phyloP scores from a whole-genome alignment of 2,113 vertebrate genomes.

The Neodon shergylaensis region DNA sequence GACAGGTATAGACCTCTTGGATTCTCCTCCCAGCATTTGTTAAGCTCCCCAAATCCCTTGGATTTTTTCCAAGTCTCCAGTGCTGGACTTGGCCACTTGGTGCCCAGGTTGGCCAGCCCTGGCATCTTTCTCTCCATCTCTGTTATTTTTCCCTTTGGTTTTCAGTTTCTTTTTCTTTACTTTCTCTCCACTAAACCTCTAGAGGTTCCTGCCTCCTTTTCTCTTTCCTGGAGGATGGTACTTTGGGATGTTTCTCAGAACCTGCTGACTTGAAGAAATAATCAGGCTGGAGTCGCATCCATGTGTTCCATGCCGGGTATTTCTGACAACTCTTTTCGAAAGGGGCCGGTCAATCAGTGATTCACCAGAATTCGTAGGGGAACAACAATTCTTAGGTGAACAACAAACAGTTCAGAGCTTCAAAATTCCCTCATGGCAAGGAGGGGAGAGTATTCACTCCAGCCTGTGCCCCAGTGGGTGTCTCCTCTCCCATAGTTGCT shows the following conservation, averaged over 20 bases:
- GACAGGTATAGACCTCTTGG: slow-evolving; percentile 96
- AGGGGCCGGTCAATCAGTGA: slow-evolving; percentile 75
- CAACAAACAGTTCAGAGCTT: not conserved
- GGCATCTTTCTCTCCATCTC: slow-evolving; percentile 98
- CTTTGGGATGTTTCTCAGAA: slow-evolving; percentile 94
- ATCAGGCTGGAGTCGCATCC: slow-evolving; percentile 81
- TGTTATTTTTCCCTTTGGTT: slow-evolving; percentile 99
- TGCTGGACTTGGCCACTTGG: slow-evolving; percentile 96
- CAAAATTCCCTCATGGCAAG: not conserved
- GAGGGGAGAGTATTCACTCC: not conserved
- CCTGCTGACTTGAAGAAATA: slow-evolving; percentile 82
- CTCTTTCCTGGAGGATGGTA: slow-evolving; percentile 93
- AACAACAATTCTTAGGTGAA: not conserved
- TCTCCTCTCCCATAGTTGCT: not conserved
- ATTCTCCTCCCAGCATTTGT: slow-evolving; percentile 97
- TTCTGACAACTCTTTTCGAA: slow-evolving; percentile 78
- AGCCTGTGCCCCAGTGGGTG: not conserved
- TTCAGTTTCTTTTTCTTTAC: slow-evolving; percentile 94
- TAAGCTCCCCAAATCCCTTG: slow-evolving; percentile 97
- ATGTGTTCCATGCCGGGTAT: slow-evolving; percentile 90
- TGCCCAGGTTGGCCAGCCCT: slow-evolving; percentile 93
- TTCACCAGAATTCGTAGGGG: slow-evolving; percentile 69
- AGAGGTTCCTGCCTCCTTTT: slow-evolving; percentile 94
- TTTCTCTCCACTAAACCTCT: slow-evolving; percentile 92
- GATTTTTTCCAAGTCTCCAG: slow-evolving; percentile 92